Evolutionary conservation across 2,797 vertebrate genomes (phyloP), one percentile per base, ranked within the genome.

Genomic region (Tamandua tetradactyla): DNA sequence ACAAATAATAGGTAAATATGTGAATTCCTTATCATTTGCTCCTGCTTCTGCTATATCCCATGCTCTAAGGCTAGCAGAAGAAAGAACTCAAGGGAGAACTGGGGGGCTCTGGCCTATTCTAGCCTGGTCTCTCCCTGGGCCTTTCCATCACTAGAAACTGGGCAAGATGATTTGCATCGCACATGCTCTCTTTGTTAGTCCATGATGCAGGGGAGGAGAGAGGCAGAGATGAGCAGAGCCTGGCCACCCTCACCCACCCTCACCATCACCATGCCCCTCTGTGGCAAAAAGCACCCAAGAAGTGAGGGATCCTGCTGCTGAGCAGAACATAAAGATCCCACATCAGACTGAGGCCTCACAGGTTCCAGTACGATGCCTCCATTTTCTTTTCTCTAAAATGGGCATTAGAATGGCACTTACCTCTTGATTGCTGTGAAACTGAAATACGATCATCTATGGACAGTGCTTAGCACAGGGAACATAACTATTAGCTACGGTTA

Each of bases 301-400:
- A 55, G n/a, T 20, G 11, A 87, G 52, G 6, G 17, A 61, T 80
- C 11, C 37, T 76, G 5, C 25, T n/a, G 23, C 23, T 83, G 15
- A 87, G 55, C 59, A 84, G 59, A 64, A 52, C 32, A 66, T 59
- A 52, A 4, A 69, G 22, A 75, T 59, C 35, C 66, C 82, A 68
- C 13, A 20, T 55, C 57, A 69, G 40, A 87, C 5, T 1, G 17
- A 17, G 66, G 69, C 96, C 74, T 40, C 87, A 52, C 71, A 78
- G 66, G 68, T n/a, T 62, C n/a, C 35, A n/a, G 10, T 40, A 7
- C 3, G 18, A n/a, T 69, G 42, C n/a, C 57, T 86, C 57, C 23
- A 15, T 27, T 90, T 90, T 85, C 35, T 79, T 64, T n/a, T 78
- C 78, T 87, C 55, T 35, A 37, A 75, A 47, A 35, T 85, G 78